Evolutionary conservation across 1,140 invertebrate species (phyloP).

Genomic region (Euura lappo): DNA sequence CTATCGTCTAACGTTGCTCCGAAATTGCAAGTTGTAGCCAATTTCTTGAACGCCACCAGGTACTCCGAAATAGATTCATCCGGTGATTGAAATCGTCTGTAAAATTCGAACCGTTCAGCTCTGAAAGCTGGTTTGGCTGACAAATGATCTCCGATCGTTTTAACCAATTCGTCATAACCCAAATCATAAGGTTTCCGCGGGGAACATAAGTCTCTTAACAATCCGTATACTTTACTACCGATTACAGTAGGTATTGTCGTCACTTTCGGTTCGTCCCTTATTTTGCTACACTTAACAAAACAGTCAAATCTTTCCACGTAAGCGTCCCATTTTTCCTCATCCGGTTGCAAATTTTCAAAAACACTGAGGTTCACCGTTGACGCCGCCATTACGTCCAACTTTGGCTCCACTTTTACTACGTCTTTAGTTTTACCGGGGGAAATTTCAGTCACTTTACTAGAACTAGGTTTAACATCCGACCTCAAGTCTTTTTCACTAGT

Average conservation of each 20-base stretch:
- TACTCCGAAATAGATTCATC: too few relatives aligned
- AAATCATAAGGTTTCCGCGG: neutral
- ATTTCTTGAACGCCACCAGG: too few relatives aligned
- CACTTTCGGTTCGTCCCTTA: neutral
- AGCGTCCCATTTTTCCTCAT: neutral
- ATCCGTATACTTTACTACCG: neutral
- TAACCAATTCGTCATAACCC: neutral
- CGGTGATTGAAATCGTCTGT: too few relatives aligned
- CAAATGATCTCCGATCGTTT: neutral
- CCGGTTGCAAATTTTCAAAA: neutral
- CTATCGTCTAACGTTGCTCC: too few relatives aligned
- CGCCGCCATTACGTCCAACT: neutral
- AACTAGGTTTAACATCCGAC: too few relatives aligned
- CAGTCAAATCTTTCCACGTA: conserved; percentile 15
- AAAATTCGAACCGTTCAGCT: neutral
- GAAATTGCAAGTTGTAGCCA: too few relatives aligned
- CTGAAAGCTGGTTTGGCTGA: neutral
- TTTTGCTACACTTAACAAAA: conserved; percentile 10
- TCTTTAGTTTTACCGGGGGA: too few relatives aligned
- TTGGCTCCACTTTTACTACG: neutral
- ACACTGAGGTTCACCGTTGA: neutral
- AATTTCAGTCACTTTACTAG: neutral
- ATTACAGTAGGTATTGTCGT: neutral
- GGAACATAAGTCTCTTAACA: conserved; percentile 1
- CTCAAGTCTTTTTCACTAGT: too few relatives aligned